Evolutionary conservation across 2,888 invertebrate genomes (phyloP).

Genomic region (Archips xylosteana): DNA sequence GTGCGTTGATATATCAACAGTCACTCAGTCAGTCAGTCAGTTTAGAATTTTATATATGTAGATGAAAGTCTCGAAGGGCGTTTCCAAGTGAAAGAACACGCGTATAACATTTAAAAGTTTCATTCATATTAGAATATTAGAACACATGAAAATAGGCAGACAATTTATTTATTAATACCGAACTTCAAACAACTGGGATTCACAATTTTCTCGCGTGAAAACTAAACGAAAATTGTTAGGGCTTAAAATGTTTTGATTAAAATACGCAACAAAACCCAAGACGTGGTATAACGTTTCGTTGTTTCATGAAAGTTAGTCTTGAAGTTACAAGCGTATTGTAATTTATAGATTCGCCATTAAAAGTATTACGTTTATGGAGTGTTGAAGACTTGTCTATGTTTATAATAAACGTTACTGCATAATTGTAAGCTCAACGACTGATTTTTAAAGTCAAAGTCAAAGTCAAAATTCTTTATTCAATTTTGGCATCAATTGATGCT

Average conservation of each 20-base stretch:
- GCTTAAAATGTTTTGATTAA: slow-evolving; percentile 41
- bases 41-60: no score
- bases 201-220: slow-evolving; percentile 22
- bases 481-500: no score
- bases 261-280: slow-evolving; percentile 31
- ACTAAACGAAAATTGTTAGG: slow-evolving; percentile 23
- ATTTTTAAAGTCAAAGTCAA: no score
- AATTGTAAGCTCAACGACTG: no score
- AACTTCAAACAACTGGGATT: slow-evolving; percentile 27
- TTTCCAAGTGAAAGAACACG: neutral
- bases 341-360: slow-evolving; percentile 12
- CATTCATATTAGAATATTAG: no score
- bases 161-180: slow-evolving; percentile 18
- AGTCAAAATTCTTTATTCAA: no score
- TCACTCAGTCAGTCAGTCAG: no score
- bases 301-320: slow-evolving; percentile 20
- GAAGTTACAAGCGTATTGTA: slow-evolving; percentile 20
- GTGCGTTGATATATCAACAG: no score
- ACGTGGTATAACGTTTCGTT: slow-evolving; percentile 14
- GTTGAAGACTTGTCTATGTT: no score
- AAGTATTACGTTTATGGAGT: slow-evolving; percentile 1
- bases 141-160: slow-evolving; percentile 9
- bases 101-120: neutral
- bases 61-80: neutral
- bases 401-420: no score